Conservation (phyloP, 2,888 invertebrate species). For the Exocentrus adspersus region DNA sequence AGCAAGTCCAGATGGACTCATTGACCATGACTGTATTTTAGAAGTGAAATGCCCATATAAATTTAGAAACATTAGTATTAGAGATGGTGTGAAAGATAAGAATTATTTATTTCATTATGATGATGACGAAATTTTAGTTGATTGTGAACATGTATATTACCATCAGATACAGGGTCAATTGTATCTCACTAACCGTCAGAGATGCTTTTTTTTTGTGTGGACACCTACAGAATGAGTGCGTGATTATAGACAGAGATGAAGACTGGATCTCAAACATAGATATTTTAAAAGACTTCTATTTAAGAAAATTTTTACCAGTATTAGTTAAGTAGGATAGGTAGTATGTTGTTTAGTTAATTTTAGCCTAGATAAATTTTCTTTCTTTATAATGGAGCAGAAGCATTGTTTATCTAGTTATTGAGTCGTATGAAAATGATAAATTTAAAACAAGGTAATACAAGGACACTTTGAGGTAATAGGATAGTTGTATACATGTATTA, state of each 20-base stretch:
- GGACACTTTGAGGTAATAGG: no score
- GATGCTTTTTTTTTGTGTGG: conserved; percentile 16
- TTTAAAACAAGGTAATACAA: no score
- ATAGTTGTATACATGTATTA: no score
- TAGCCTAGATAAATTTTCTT: no score
- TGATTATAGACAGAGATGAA: background rate
- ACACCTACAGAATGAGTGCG: conserved; percentile 6
- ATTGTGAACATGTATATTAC: conserved; percentile 20
- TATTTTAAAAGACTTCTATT: no score
- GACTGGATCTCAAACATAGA: background rate
- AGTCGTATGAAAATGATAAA: no score
- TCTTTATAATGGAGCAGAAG: no score
- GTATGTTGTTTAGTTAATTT: no score
- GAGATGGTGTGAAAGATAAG: background rate
- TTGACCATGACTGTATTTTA: conserved; percentile 11
- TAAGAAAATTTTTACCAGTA: no score
- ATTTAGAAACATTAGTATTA: conserved; percentile 3
- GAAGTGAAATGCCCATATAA: conserved; percentile 30
- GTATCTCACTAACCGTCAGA: background rate
- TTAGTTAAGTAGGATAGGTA: no score
- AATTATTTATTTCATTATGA: background rate
- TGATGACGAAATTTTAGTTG: background rate
- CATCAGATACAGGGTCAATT: conserved; percentile 26
- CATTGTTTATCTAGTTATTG: no score
- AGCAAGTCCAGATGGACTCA: conserved; percentile 24